phyloP scores from a whole-genome alignment of 2,797 vertebrate species.

The Lophotriccus pileatus region DNA sequence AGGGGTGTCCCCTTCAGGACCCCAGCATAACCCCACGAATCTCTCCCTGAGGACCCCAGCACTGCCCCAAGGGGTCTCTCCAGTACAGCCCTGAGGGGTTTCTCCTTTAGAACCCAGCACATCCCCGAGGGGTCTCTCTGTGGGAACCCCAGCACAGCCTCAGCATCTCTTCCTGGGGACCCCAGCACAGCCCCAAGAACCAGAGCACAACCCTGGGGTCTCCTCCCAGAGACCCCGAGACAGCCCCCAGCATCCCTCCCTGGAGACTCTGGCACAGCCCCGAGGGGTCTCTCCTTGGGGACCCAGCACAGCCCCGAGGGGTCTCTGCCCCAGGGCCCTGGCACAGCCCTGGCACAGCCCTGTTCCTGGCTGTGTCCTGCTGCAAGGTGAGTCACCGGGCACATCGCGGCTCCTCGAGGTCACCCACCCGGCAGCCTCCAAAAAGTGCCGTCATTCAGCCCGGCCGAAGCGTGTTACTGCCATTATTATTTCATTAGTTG shows the following conservation, averaged over 20 bases:
- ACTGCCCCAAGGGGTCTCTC: neutral
- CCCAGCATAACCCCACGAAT: neutral
- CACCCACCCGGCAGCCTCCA: conserved; percentile 36
- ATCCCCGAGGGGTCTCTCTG: neutral
- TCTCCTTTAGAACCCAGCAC: neutral
- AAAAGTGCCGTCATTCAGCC: conserved; percentile 17
- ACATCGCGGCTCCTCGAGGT: neutral
- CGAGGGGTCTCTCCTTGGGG: neutral
- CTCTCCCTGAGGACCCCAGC: neutral
- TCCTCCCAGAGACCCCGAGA: neutral
- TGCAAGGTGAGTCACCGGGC: conserved; percentile 51
- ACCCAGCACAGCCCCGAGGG: neutral
- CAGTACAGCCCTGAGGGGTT: neutral
- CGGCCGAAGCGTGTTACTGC: neutral
- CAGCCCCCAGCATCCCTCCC: neutral
- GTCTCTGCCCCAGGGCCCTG: neutral
- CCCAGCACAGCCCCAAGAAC: neutral
- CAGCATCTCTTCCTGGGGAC: neutral
- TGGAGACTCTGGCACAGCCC: neutral
- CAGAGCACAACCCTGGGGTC: neutral
- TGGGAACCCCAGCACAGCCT: accelerated
- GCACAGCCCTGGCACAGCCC: neutral
- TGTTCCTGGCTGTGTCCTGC: neutral
- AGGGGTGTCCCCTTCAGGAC: neutral
- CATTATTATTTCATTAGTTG: conserved; percentile 19